Evolutionary conservation across 2,888 invertebrate species (phyloP).

Genomic region (Athrips mouffetella): DNA sequence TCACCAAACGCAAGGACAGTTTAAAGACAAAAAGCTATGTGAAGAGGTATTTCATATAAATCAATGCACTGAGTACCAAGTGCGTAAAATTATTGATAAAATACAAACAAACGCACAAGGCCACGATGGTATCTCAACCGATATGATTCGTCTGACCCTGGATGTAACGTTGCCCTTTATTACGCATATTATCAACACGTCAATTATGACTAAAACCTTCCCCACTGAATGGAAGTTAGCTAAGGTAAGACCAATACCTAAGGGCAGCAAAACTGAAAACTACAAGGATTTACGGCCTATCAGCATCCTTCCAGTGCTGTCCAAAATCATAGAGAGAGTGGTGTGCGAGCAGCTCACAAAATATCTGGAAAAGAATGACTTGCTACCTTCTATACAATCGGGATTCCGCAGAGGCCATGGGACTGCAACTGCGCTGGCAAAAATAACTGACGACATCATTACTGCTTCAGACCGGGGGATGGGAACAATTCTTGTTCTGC

Average conservation of each 20-base stretch:
- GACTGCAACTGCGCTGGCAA: too few relatives aligned
- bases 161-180: slow-evolving; percentile 17
- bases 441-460: too few relatives aligned
- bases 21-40: not conserved
- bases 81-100: slow-evolving; percentile 14
- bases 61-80: not conserved
- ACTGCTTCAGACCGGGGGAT: too few relatives aligned
- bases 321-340: too few relatives aligned
- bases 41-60: slow-evolving; percentile 4
- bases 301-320: too few relatives aligned
- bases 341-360: too few relatives aligned
- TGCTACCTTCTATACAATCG: too few relatives aligned
- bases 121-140: slow-evolving; percentile 14
- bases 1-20: not conserved
- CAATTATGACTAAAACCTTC: slow-evolving; percentile 13
- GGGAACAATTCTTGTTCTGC: too few relatives aligned
- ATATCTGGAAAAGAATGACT: too few relatives aligned
- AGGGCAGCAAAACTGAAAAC: slow-evolving; percentile 12
- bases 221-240: slow-evolving; percentile 20
- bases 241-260: slow-evolving; percentile 20
- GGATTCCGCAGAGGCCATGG: too few relatives aligned
- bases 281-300: slow-evolving; percentile 21
- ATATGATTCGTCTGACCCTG: slow-evolving; percentile 21
- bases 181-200: slow-evolving; percentile 17
- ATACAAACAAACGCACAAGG: slow-evolving; percentile 20